phyloP scores from a whole-genome alignment of 1,140 invertebrate species.

The Trissolcus basalis region DNA sequence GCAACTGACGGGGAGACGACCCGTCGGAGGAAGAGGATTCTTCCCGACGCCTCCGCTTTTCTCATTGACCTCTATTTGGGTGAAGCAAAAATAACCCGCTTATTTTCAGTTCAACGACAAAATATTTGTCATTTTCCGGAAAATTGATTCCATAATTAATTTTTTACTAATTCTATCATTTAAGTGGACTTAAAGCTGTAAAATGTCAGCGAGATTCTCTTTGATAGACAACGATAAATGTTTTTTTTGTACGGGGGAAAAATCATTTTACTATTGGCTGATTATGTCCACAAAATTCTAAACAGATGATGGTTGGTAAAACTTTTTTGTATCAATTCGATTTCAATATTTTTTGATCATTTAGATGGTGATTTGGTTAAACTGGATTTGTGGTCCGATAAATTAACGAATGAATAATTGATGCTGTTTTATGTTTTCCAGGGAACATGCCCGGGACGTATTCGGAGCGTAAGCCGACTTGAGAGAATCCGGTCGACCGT shows the following conservation, averaged over 20 bases:
- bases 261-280: too few relatives aligned
- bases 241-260: too few relatives aligned
- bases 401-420: constrained; percentile 44
- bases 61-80: constrained; percentile 50
- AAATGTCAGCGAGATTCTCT: too few relatives aligned
- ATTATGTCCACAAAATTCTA: too few relatives aligned
- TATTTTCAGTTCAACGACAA: constrained; percentile 23
- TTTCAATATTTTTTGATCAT: too few relatives aligned
- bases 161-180: not conserved
- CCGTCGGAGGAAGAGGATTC: constrained; percentile 33
- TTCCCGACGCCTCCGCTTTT: constrained; percentile 44
- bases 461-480: constrained; percentile 58
- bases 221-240: too few relatives aligned
- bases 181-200: too few relatives aligned
- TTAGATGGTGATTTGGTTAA: constrained; percentile 12
- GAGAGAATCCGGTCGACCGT: constrained; percentile 59
- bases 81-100: constrained; percentile 34
- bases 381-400: constrained; percentile 3
- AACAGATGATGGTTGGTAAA: too few relatives aligned
- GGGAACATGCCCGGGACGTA: constrained; percentile 59
- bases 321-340: too few relatives aligned
- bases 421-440: constrained; percentile 51
- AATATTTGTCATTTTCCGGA: constrained; percentile 23
- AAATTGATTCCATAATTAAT: constrained; percentile 19
- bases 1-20: constrained; percentile 10